Base-by-base conservation (phyloP, 2,797 vertebrate genomes). In the Lepidocolaptes lacrymiger region DNA sequence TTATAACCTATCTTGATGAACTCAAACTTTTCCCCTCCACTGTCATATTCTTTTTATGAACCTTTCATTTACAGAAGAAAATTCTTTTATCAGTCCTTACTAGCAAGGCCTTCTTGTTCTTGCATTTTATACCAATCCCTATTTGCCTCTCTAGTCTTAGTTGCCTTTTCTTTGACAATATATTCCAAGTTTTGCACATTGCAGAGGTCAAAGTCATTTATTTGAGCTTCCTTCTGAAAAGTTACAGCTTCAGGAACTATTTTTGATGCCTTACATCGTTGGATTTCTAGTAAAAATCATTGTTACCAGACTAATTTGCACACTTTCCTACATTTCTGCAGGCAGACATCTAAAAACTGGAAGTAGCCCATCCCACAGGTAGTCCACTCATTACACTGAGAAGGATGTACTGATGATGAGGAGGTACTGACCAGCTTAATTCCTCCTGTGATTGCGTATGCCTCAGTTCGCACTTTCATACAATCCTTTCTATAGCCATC, bases 131-230 rank as follows among this genome's bases (percentile, higher is more conserved):
- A 68, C 19, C 46, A 73, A 84, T 88, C 93, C 44, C 34, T 92
- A 63, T 89, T 91, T 92, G 67, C 43, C 7, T 69, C 52, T 81
- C 46, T 75, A 59, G 51, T 77, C 55, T 81, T 95, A 95, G 94
- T 93, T 88, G 30, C 80, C 90, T 95, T 93, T 85, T 88, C 48
- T 88, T 94, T 76, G 55, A 75, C 18, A 68, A 63, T 75, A 48
- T 88, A 69, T 82, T 91, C 41, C 37, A 56, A 68, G 49, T 56
- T 74, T 90, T 41, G 5, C 59, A 84, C n/a, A 21, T 51, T 73
- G 43, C 27, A 81, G 73, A 84, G 48, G 63, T 95, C 91, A 82
- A 94, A 94, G 39, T 69, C 88, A 88, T 86, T 68, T 75, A 52
- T 69, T 63, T 82, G 39, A 43, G 55, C 39, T 79, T 73, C 55